Percentiles rank a stretch among this genome's conserved stretches.
These are phyloP conservation scores for Drosophila nasuta DNA, from an alignment of 1,140 invertebrate genomes.

Conservation along the genomic window DNA sequence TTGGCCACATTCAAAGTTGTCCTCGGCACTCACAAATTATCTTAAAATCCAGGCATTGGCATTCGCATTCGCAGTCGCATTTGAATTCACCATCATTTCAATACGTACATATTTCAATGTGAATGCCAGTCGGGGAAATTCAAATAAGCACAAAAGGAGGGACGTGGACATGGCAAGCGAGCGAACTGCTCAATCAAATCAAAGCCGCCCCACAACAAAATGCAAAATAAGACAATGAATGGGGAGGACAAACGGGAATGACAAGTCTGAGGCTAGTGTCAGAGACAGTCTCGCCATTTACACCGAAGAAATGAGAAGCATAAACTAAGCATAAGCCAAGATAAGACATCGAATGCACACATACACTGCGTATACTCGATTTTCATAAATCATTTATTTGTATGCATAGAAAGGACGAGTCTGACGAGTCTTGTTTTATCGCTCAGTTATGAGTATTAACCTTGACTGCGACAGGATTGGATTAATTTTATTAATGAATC, in stretches of 20 bases:
- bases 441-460: constrained; percentile 1
- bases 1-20: constrained; percentile 42
- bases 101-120: constrained; percentile 53
- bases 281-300: constrained; percentile 25
- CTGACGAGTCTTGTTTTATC: not conserved
- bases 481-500: constrained; percentile 35
- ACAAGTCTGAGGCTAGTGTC: constrained; percentile 33
- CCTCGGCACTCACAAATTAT: constrained; percentile 43
- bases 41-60: constrained; percentile 50
- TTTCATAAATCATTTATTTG: constrained; percentile 15
- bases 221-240: constrained; percentile 72
- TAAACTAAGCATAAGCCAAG: constrained; percentile 25
- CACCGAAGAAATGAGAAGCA: not conserved
- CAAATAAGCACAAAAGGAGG: constrained; percentile 59
- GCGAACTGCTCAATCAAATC: constrained; percentile 80
- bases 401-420: not conserved
- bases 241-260: constrained; percentile 8
- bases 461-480: constrained; percentile 6
- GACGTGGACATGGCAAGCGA: constrained; percentile 31
- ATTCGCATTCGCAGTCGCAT: constrained; percentile 3
- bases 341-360: constrained; percentile 33
- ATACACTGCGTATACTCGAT: constrained; percentile 13
- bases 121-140: constrained; percentile 48
- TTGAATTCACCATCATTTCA: constrained; percentile 18
- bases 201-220: constrained; percentile 54